phyloP scores from a whole-genome alignment of 2,888 invertebrate species.

The Polydrusus cervinus region DNA sequence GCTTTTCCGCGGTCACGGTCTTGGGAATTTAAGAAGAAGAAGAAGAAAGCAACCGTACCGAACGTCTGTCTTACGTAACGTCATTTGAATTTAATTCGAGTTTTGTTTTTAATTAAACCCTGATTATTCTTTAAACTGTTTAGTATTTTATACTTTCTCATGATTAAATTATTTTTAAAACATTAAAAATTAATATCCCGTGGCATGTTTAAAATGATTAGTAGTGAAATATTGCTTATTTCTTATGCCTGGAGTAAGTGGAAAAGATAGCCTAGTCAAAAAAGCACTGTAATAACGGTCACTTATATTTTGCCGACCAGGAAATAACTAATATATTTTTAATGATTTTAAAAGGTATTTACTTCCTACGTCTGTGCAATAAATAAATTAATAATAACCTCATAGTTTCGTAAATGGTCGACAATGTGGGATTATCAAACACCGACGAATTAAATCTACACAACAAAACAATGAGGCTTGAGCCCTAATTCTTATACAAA shows the following conservation, averaged over 20 bases:
- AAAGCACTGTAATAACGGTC: too few species aligned
- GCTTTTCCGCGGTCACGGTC: conserved; percentile 50
- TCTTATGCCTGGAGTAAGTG: background rate
- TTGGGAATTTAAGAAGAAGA: conserved; percentile 40
- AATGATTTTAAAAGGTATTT: background rate
- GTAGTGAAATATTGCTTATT: background rate
- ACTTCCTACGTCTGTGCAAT: too few species aligned
- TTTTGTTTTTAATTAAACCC: conserved; percentile 6
- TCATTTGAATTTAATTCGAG: conserved; percentile 28
- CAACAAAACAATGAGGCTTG: too few species aligned
- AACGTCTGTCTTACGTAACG: conserved; percentile 21
- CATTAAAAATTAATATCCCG: conserved; percentile 4
- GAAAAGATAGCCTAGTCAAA: background rate
- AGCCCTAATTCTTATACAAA: too few species aligned
- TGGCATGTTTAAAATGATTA: background rate
- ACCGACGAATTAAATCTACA: too few species aligned
- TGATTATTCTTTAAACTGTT: conserved; percentile 20
- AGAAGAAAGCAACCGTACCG: conserved; percentile 25
- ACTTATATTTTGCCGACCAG: too few species aligned
- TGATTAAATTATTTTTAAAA: background rate
- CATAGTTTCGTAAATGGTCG: too few species aligned
- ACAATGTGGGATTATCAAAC: too few species aligned
- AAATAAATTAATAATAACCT: too few species aligned
- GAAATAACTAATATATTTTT: background rate
- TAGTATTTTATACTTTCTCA: conserved; percentile 24